Percentiles rank a stretch among this genome's conserved stretches.
Conservation (phyloP, 2,888 invertebrate species). For the Augiades crinisus region DNA sequence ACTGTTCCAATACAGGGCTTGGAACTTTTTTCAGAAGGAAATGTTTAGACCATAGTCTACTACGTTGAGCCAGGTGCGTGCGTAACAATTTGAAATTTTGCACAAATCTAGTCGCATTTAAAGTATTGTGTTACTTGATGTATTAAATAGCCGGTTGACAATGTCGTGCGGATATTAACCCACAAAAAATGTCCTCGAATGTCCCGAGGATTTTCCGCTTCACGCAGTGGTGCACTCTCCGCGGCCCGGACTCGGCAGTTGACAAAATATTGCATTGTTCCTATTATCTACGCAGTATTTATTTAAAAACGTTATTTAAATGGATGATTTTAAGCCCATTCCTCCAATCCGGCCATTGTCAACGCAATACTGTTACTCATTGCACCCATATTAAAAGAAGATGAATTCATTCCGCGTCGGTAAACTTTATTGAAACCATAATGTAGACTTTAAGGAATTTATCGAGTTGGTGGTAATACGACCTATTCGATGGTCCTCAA, state of each 20-base stretch:
- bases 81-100: conserved; percentile 79
- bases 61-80: too few species aligned
- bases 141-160: conserved; percentile 80
- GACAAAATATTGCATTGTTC: conserved; percentile 82
- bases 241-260: conserved; percentile 74
- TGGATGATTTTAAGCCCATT: conserved; percentile 79
- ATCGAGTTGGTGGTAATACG: conserved; percentile 25
- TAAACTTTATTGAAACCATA: conserved; percentile 25
- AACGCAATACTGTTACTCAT: conserved; percentile 61
- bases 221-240: conserved; percentile 77
- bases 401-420: conserved; percentile 26
- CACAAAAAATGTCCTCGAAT: conserved; percentile 80
- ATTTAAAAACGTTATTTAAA: conserved; percentile 82
- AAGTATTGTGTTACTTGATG: conserved; percentile 79
- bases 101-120: conserved; percentile 80
- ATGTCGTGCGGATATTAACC: conserved; percentile 80
- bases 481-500: conserved; percentile 26
- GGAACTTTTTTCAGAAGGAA: too few species aligned
- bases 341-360: conserved; percentile 69
- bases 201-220: conserved; percentile 81
- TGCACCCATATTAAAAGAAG: conserved; percentile 39
- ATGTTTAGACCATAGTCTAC: too few species aligned
- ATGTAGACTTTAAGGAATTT: conserved; percentile 26
- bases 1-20: too few species aligned
- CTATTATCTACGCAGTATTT: conserved; percentile 79